Evolutionary conservation across 2,797 vertebrate species (phyloP), one percentile per base, ranked within the genome.

Genomic region (Octomys mimax): DNA sequence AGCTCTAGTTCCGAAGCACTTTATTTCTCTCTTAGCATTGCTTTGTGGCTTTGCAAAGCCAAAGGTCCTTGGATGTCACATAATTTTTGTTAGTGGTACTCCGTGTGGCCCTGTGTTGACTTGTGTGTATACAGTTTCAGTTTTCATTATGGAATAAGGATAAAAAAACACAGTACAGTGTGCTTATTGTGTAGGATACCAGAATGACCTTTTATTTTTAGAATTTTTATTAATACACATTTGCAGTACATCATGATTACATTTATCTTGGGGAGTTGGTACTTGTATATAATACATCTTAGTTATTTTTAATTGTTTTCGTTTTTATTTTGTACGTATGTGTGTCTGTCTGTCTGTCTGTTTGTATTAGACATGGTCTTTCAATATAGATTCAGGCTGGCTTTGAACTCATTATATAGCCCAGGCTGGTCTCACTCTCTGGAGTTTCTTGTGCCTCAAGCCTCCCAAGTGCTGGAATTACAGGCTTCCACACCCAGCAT

Each of bases 71-170:
- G 90, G 42, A 64, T 66, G 77, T 91, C 46, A 87, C 31, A 26
- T 90, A 62, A 28, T 59, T 84, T 75, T 78, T 81, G 57, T 36
- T 73, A 77, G n/a, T 46, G 52, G 16, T 71, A 31, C 91, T 91
- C 89, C 81, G 14, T 92, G 52, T 91, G 39, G 49, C 12, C 36
- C 39, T 6, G 70, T 54, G 28, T 81, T 89, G 79, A 89, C 64
- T 71, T 85, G 80, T 26, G 33, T 64, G 11, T 68, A 33, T 52
- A 39, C 39, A 31, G 49, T 49, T 49, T 49, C 22, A 36, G 8
- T 84, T 92, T 84, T 92, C 9, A 28, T 89, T 95, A 82, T 87
- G 22, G 57, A 92, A 80, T 64, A 22, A 39, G 68, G 79, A 87
- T 59, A 68, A 77, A 66, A 49, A 52, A 79, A 79, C 33, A 66